Evolutionary conservation across 2,888 invertebrate genomes (phyloP).

Genomic region (Pseudococcus viburni): DNA sequence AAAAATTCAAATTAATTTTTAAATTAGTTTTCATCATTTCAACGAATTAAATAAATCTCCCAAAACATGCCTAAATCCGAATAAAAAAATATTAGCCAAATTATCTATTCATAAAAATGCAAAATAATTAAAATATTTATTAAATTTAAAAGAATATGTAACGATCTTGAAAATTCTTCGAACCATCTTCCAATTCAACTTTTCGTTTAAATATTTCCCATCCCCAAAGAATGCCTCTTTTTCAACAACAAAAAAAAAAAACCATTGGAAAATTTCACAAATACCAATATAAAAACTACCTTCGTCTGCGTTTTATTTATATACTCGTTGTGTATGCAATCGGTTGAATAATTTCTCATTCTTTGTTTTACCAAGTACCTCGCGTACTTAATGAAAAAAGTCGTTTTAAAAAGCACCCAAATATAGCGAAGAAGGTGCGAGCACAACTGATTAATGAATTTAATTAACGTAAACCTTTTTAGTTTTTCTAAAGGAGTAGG

Average conservation of each 20-base stretch:
- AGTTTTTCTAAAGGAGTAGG: background rate
- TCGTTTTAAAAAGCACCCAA: background rate
- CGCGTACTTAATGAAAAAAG: conserved; percentile 15
- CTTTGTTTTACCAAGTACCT: background rate
- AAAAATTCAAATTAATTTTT: too few relatives aligned
- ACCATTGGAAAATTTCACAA: background rate
- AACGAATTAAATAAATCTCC: too few relatives aligned
- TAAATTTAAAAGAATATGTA: too few relatives aligned
- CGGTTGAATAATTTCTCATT: conserved; percentile 8
- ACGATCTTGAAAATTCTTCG: too few relatives aligned
- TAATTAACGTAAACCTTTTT: conserved; percentile 49
- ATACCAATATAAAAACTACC: background rate
- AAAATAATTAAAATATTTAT: too few relatives aligned
- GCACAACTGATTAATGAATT: conserved; percentile 43
- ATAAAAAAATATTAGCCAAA: too few relatives aligned
- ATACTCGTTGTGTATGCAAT: background rate
- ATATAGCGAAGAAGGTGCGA: background rate
- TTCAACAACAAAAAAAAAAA: background rate
- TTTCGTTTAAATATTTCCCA: too few relatives aligned
- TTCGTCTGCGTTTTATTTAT: background rate
- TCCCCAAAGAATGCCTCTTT: too few relatives aligned
- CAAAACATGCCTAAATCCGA: too few relatives aligned
- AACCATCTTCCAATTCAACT: too few relatives aligned
- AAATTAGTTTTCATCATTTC: too few relatives aligned
- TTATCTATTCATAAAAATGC: too few relatives aligned